phyloP scores from a whole-genome alignment of 2,888 invertebrate genomes.

The Ophioninae sp. region DNA sequence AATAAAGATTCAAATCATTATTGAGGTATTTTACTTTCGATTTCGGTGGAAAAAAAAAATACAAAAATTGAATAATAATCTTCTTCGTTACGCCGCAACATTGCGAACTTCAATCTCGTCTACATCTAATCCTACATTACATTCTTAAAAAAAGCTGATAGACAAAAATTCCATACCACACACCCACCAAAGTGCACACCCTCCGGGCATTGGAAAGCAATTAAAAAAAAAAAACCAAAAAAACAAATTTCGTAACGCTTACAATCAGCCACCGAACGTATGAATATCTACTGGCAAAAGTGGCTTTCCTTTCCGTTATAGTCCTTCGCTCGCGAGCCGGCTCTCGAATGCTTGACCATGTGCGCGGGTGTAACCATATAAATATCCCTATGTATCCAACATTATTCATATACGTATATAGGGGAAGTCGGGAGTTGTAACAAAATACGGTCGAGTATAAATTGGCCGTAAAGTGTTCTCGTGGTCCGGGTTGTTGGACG shows the following conservation, averaged over 20 bases:
- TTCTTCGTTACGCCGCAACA: no score
- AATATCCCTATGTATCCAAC: conserved; percentile 24
- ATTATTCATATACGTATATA: conserved; percentile 45
- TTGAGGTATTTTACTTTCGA: no score
- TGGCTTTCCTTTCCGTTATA: conserved; percentile 23
- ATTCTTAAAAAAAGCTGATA: no score
- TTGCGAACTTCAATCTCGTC: no score
- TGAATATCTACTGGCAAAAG: conserved; percentile 31
- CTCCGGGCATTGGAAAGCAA: not conserved
- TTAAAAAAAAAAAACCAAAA: not conserved
- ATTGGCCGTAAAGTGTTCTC: conserved; percentile 67
- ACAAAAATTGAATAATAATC: no score
- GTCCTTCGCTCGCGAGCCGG: conserved; percentile 9
- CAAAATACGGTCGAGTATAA: conserved; percentile 66
- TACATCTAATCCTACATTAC: no score
- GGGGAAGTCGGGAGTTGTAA: conserved; percentile 65
- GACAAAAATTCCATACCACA: no score
- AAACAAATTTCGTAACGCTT: not conserved
- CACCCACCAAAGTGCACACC: no score
- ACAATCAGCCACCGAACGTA: conserved; percentile 24
- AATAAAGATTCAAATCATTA: no score
- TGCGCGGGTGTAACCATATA: conserved; percentile 49
- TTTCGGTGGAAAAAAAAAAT: no score
- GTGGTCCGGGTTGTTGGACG: conserved; percentile 30
- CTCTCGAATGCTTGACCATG: conserved; percentile 13